A percentile compares a stretch with the other conserved stretches of the same genome.
Conservation (phyloP, 2,888 invertebrate species). For the Pristionchus exspectatus region DNA sequence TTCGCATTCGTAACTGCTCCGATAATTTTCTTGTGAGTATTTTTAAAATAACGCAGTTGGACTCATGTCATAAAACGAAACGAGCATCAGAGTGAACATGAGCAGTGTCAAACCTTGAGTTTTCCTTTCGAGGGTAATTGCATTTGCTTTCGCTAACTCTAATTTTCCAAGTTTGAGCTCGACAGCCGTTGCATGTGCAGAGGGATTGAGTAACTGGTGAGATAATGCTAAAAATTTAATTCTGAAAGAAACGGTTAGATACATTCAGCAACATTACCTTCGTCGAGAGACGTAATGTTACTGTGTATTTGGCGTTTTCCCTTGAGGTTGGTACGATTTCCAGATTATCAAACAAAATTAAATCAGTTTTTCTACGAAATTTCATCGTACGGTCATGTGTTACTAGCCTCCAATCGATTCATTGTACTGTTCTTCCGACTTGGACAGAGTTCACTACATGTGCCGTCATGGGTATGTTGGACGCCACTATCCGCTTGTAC, state of each 20-base stretch:
- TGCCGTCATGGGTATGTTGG: neutral
- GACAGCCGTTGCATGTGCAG: neutral
- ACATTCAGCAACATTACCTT: neutral
- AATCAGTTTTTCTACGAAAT: neutral
- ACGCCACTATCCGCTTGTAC: neutral
- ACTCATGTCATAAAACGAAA: neutral
- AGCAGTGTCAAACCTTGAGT: neutral
- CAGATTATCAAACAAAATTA: neutral
- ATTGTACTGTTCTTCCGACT: neutral
- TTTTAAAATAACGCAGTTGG: too few relatives aligned
- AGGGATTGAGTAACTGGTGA: neutral
- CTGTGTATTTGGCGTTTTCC: neutral
- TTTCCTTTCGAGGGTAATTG: neutral
- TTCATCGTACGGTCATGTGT: neutral
- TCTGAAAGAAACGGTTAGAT: too few relatives aligned
- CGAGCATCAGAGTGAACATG: neutral
- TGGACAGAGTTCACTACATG: neutral
- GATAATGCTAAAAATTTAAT: neutral
- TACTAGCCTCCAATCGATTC: neutral
- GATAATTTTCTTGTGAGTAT: slow-evolving; percentile 16
- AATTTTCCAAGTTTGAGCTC: slow-evolving; percentile 4
- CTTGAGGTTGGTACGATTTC: neutral
- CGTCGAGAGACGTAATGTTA: neutral
- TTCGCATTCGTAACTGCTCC: slow-evolving; percentile 16
- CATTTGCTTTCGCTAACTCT: neutral